phyloP scores from a whole-genome alignment of 2,113 vertebrate species.

The Meleagris gallopavo region DNA sequence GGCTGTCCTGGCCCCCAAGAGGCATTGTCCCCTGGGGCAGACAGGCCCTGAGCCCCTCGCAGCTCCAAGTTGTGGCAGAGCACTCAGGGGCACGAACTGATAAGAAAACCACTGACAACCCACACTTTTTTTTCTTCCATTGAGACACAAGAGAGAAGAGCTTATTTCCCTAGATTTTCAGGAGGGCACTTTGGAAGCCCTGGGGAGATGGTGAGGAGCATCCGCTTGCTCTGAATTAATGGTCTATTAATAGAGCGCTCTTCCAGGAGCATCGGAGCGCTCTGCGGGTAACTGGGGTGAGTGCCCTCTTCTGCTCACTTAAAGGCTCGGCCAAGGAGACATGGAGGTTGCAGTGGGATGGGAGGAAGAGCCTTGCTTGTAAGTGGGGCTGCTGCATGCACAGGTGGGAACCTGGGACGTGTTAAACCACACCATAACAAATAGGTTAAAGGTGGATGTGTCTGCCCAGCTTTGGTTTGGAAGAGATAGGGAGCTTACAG shows the following conservation, averaged over 20 bases:
- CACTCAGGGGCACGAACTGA: fast-evolving
- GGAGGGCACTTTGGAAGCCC: background rate
- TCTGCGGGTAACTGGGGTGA: background rate
- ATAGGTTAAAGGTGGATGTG: conserved; percentile 13
- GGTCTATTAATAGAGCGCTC: background rate
- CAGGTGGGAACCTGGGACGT: background rate
- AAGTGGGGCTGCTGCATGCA: conserved; percentile 29
- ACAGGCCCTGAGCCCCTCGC: fast-evolving
- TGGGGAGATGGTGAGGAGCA: background rate
- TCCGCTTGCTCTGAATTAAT: background rate
- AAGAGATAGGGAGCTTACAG: background rate
- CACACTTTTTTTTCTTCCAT: background rate
- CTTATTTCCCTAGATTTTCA: background rate
- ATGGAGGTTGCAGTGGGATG: background rate
- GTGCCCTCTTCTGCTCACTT: background rate
- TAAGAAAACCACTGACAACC: background rate
- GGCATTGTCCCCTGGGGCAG: fast-evolving
- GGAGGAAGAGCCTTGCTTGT: background rate
- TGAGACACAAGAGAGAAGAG: background rate
- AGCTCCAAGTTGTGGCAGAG: fast-evolving
- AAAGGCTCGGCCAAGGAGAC: background rate
- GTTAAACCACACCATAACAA: background rate
- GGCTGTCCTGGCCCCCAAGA: background rate
- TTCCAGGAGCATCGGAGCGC: fast-evolving
- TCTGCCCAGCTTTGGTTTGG: conserved; percentile 34